Evolutionary conservation across 2,797 vertebrate species (phyloP).

Genomic region (Rallus crepitans): DNA sequence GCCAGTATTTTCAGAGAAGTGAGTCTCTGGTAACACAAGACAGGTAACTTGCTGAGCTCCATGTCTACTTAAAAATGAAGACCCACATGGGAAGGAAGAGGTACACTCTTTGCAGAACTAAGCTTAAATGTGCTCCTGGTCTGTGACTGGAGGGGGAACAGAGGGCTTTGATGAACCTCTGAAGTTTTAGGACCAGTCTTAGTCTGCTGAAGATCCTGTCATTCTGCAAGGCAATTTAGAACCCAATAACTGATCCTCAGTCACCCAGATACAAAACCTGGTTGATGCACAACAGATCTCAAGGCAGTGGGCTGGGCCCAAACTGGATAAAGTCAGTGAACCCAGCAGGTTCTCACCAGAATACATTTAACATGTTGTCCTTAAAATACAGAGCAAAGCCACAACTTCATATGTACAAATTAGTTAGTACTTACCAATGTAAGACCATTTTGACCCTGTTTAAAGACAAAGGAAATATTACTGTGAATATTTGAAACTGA

Average conservation of each 20-base stretch:
- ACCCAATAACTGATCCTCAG: not conserved
- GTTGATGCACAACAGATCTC: not conserved
- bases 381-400: not conserved
- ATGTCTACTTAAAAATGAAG: not conserved
- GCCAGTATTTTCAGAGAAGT: not conserved
- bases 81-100: not conserved
- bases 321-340: not conserved
- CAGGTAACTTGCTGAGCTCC: not conserved
- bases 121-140: not conserved
- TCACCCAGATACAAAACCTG: not conserved
- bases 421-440: conserved; percentile 77
- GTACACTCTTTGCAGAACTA: not conserved
- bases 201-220: not conserved
- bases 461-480: conserved; percentile 58
- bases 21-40: not conserved
- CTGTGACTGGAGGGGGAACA: not conserved
- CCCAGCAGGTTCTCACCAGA: not conserved
- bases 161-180: not conserved
- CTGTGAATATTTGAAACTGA: not conserved
- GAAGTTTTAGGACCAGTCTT: not conserved
- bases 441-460: conserved; percentile 80
- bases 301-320: not conserved
- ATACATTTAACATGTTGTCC: not conserved
- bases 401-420: not conserved
- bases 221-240: not conserved